Conservation (phyloP, 2,113 vertebrate genomes). For the Pan paniscus region DNA sequence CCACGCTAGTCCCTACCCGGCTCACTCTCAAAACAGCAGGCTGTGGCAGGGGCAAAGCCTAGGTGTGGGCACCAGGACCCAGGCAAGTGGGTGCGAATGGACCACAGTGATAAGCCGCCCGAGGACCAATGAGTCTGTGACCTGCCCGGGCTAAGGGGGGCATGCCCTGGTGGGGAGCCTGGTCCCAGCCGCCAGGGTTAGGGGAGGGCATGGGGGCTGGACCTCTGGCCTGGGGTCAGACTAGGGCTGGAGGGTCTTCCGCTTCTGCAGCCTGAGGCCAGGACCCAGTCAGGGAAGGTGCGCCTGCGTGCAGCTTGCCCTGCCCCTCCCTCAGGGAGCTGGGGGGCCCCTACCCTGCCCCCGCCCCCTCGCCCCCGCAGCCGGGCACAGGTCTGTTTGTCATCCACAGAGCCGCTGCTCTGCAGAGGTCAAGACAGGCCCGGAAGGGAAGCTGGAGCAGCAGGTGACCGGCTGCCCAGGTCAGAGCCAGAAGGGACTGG, state of each 20-base stretch:
- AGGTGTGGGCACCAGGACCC: not conserved
- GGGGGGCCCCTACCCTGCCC: rapidly evolving
- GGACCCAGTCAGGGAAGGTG: not conserved
- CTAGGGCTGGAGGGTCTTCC: not conserved
- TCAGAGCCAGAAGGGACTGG: not conserved
- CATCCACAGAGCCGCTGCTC: not conserved
- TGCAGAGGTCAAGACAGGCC: too few species aligned
- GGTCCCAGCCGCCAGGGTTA: too few species aligned
- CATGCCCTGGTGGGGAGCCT: too few species aligned
- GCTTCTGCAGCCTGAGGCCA: not conserved
- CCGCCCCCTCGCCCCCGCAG: too few species aligned
- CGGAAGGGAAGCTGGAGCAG: not conserved
- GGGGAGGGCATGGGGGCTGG: not conserved
- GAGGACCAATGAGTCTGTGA: not conserved
- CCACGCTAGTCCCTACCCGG: too few species aligned
- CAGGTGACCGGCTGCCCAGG: not conserved
- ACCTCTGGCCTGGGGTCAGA: not conserved
- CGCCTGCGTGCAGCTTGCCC: not conserved
- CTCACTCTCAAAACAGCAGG: not conserved
- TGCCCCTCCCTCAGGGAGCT: rapidly evolving
- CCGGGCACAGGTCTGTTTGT: too few species aligned
- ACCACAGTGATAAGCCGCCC: not conserved
- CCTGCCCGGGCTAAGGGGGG: not conserved
- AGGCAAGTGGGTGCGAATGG: not conserved
- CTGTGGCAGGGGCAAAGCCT: not conserved